Evolutionary conservation across 1,140 invertebrate species (phyloP).

Genomic region (Pseudomyrmex cubaensis): DNA sequence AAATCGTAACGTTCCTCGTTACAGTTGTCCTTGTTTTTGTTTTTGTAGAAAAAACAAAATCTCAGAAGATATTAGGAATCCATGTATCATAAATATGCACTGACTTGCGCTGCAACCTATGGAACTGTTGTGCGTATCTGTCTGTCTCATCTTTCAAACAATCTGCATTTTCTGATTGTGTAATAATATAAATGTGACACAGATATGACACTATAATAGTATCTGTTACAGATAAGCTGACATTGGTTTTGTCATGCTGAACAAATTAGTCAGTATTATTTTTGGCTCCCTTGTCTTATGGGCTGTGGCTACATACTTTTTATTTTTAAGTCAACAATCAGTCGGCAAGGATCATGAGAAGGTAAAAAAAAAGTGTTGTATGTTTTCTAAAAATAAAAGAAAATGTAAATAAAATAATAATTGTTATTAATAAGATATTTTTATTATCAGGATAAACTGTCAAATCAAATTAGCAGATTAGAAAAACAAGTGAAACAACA

Average conservation of each 20-base stretch:
- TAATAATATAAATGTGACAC: background rate
- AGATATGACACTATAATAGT: background rate
- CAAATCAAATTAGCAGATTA: constrained; percentile 78
- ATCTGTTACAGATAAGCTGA: constrained; percentile 80
- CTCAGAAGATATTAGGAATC: constrained; percentile 3
- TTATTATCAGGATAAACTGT: constrained; percentile 71
- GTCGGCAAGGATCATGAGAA: constrained; percentile 75
- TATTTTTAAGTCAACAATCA: constrained; percentile 80
- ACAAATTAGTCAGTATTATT: constrained; percentile 81
- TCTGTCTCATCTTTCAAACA: background rate
- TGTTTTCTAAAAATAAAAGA: too few relatives aligned
- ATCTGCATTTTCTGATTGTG: background rate
- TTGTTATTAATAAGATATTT: background rate
- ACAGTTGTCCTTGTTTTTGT: too few relatives aligned
- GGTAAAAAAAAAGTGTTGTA: constrained; percentile 36
- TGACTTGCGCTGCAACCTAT: constrained; percentile 25
- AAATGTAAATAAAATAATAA: too few relatives aligned
- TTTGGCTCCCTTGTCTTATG: constrained; percentile 81
- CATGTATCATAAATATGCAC: constrained; percentile 49
- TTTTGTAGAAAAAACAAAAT: constrained; percentile 7
- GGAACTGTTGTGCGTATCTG: constrained; percentile 29
- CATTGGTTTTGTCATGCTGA: constrained; percentile 83
- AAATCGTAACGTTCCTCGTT: background rate
- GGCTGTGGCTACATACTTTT: constrained; percentile 82
- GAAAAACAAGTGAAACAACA: constrained; percentile 78